Conservation (phyloP, 1,140 invertebrate species). For the Diabrotica virgifera region DNA sequence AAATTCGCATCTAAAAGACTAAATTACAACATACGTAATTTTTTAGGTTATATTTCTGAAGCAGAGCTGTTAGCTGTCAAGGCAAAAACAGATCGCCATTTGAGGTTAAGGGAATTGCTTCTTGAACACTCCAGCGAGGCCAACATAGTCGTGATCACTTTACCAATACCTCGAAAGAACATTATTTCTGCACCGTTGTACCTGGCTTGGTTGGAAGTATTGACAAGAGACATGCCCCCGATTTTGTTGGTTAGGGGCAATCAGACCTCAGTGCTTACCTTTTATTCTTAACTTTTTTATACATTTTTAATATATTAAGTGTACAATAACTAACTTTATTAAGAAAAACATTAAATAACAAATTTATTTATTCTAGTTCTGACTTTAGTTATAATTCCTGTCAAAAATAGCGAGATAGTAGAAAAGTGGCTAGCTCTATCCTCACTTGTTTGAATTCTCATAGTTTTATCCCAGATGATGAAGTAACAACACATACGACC, state of each 20-base stretch:
- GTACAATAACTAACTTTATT: no score
- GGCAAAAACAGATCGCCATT: constrained; percentile 88
- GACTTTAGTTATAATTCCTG: no score
- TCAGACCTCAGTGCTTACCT: constrained; percentile 93
- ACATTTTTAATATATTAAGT: no score
- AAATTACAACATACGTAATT: background rate
- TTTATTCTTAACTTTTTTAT: constrained; percentile 76
- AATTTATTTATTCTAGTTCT: no score
- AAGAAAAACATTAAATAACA: no score
- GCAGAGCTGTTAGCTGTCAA: constrained; percentile 80
- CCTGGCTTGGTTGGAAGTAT: constrained; percentile 89
- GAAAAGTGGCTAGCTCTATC: no score
- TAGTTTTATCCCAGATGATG: no score
- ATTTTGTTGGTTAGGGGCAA: constrained; percentile 92
- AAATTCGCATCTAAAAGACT: background rate
- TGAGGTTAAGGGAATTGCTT: constrained; percentile 83
- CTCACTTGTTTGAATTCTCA: no score
- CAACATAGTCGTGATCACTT: constrained; percentile 88
- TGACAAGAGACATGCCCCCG: constrained; percentile 87
- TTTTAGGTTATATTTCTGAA: constrained; percentile 71
- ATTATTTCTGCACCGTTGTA: constrained; percentile 86
- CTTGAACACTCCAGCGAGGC: constrained; percentile 81
- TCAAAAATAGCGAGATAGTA: no score
- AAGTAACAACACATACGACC: no score
- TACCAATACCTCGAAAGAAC: constrained; percentile 89